phyloP scores from a whole-genome alignment of 1,140 invertebrate genomes.

The Venustaconcha ellipsiformis region DNA sequence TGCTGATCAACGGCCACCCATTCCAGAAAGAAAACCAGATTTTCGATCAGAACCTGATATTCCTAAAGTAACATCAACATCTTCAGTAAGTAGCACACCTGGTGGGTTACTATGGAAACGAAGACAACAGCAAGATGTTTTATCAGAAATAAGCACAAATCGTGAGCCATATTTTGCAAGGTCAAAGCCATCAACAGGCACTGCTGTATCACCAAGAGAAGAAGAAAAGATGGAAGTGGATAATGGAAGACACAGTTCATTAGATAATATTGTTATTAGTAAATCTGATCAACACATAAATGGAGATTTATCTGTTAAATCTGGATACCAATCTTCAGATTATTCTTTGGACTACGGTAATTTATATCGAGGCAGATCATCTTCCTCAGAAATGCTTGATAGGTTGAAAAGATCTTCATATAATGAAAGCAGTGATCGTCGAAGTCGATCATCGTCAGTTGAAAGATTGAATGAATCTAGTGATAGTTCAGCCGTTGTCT shows the following conservation, averaged over 20 bases:
- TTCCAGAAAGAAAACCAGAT: conserved; percentile 20
- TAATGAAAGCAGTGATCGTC: conserved; percentile 2
- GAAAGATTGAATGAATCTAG: conserved; percentile 12
- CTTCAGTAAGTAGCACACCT: conserved; percentile 34
- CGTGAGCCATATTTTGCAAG: conserved; percentile 10
- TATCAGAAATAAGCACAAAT: conserved; percentile 28
- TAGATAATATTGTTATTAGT: conserved; percentile 24
- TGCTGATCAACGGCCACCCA: conserved; percentile 10
- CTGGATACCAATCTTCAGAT: conserved; percentile 23
- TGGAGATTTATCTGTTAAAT: conserved; percentile 29
- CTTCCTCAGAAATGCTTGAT: conserved; percentile 22
- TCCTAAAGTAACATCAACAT: conserved; percentile 13
- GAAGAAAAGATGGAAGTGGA: conserved; percentile 13
- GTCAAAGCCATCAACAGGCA: conserved; percentile 4
- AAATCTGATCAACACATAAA: conserved; percentile 19
- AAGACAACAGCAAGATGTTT: conserved; percentile 35
- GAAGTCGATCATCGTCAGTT: neutral
- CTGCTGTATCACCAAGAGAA: conserved; percentile 4
- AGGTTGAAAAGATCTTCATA: neutral
- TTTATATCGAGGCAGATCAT: conserved; percentile 27
- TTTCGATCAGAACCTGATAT: conserved; percentile 24
- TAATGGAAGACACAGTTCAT: conserved; percentile 1
- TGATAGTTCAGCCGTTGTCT: conserved; percentile 23
- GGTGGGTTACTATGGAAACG: conserved; percentile 48
- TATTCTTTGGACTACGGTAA: conserved; percentile 24